phyloP scores from a whole-genome alignment of 2,113 vertebrate species.

The Carassius auratus region DNA sequence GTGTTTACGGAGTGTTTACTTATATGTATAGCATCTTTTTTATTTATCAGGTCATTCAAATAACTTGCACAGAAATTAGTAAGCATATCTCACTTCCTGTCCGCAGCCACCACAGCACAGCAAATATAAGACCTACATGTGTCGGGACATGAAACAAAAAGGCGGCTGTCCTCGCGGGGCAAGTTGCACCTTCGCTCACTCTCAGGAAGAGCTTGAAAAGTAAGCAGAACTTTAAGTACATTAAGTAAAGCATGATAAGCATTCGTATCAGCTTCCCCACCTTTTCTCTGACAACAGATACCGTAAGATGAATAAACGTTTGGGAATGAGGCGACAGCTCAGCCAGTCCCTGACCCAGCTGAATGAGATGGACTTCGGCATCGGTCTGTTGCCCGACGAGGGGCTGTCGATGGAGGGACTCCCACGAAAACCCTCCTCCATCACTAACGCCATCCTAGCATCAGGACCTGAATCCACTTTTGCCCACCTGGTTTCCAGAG shows the following conservation, averaged over 20 bases:
- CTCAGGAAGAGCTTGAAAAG: conserved; percentile 98
- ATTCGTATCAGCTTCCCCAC: not conserved
- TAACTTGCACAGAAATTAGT: not conserved
- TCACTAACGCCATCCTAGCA: conserved; percentile 88
- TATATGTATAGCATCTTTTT: not conserved
- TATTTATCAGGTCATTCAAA: not conserved
- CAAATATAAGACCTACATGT: conserved; percentile 99
- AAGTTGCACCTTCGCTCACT: conserved; percentile 97
- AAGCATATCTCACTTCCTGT: not conserved
- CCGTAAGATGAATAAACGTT: conserved; percentile 98
- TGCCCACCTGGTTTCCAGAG: conserved; percentile 89
- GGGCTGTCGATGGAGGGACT: conserved; percentile 81
- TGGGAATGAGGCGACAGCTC: conserved; percentile 81
- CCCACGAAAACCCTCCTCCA: conserved; percentile 83
- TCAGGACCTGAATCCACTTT: conserved; percentile 73
- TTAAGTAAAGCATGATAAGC: too few relatives aligned
- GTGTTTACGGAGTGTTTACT: too few relatives aligned
- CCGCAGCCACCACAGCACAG: conserved; percentile 91
- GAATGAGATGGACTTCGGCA: conserved; percentile 83
- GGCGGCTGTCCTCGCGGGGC: conserved; percentile 95
- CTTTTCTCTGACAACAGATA: conserved; percentile 76
- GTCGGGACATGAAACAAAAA: conserved; percentile 98
- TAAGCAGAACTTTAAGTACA: conserved; percentile 71
- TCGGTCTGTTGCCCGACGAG: conserved; percentile 85
- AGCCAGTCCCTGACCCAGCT: conserved; percentile 86